Base-by-base conservation (phyloP, 2,797 vertebrate species). In the Diplodus sargus region DNA sequence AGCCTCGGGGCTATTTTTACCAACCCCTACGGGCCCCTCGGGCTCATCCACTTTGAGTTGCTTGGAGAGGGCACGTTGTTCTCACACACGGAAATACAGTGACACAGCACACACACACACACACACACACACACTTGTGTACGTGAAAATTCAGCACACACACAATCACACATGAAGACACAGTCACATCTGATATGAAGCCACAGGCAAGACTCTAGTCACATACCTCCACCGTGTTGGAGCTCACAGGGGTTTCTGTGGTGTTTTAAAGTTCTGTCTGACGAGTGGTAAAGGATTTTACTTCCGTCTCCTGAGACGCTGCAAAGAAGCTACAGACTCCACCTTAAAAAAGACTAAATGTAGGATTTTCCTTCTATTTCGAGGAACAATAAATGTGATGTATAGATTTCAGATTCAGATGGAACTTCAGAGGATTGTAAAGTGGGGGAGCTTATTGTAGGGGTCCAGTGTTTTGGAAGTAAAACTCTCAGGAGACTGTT, bases 1-100 rank as follows among this genome's bases (percentile, higher is more conserved):
- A 95, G 92, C 91, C 93, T 91, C 77, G 56, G 88, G 91, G 93
- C 94, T 95, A 95, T 95, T 95, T 95, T 94, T 95, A 94, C 90
- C 92, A 88, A 89, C 91, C 90, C 91, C 90, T 83, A 81, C 53
- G 88, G 93, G 91, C 93, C 90, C 91, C 88, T 91, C 86, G 58
- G 93, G 92, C 92, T 87, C 86, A 90, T 93, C 91, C 88, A 85
- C 91, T 90, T 91, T 92, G 90, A 91, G 86, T 86, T 90, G 87
- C 86, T 91, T 77, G 65, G 82, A 77, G 85, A 92, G 89, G 92
- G 88, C 84, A 87, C 83, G 72, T 83, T 91, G 88, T 86, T 89
- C 87, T 87, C 78, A 79, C 82, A 76, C 76, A 65, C 43, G 76
- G 54, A 76, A 78, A 71, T 70, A 65, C 63, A 76, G 85, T 81